phyloP scores from a whole-genome alignment of 64 coral and sea anemone species.

The Dendrophyllia cribrosa region DNA sequence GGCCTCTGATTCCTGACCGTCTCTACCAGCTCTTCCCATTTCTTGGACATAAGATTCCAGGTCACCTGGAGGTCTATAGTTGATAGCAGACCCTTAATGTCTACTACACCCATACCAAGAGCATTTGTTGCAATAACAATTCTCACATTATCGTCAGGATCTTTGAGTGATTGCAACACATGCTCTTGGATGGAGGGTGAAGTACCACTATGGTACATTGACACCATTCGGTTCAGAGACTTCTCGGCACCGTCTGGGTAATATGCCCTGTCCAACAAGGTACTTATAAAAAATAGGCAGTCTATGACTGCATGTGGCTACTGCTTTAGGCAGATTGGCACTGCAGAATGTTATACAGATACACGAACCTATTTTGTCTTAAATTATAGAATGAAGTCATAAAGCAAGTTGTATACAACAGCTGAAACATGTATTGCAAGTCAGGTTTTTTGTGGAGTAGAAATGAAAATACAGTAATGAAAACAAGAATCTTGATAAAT shows the following conservation, averaged over 20 bases:
- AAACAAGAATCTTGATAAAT: too few relatives aligned
- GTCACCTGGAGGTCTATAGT: slow-evolving; percentile 41
- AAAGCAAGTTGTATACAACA: background rate
- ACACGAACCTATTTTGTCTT: background rate
- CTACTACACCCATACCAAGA: slow-evolving; percentile 57
- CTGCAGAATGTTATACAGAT: background rate
- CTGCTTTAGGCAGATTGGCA: background rate
- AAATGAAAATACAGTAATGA: too few relatives aligned
- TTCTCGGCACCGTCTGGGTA: background rate
- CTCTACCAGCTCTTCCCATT: slow-evolving; percentile 40
- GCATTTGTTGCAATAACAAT: slow-evolving; percentile 51
- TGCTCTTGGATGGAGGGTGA: background rate
- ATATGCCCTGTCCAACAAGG: too few relatives aligned
- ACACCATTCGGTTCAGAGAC: slow-evolving; percentile 1
- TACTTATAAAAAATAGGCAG: background rate
- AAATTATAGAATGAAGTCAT: background rate
- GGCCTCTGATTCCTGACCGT: slow-evolving; percentile 19
- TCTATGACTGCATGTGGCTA: background rate
- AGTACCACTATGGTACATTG: slow-evolving; percentile 56
- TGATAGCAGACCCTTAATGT: slow-evolving; percentile 23
- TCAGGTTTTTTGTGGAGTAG: too few relatives aligned
- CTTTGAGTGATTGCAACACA: slow-evolving; percentile 2
- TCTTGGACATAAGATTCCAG: slow-evolving; percentile 41
- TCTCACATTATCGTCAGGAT: slow-evolving; percentile 21
- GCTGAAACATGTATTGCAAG: background rate